Evolutionary conservation across 2,113 vertebrate species (phyloP), one percentile per base, ranked within the genome.

Genomic region (Aphyosemion australe): DNA sequence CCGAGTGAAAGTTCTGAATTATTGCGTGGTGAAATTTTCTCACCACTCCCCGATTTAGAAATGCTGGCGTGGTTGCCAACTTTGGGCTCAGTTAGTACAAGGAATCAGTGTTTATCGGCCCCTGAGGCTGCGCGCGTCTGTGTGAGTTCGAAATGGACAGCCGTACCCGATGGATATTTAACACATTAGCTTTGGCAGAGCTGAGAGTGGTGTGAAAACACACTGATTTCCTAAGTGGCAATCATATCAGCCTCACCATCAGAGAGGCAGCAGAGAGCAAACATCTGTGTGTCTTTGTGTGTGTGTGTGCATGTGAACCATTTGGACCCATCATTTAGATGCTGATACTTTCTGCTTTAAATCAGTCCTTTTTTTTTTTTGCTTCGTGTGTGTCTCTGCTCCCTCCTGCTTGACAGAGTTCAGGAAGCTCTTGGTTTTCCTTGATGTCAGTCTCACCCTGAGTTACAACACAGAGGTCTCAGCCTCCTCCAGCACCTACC

Each of bases 151-250:
- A 84, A 87, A 87, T 87, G 87, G 88, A 88, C 88, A 88, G 85
- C 85, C 80, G 82, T 84, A 87, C 87, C 84, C 80, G 76, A 83
- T 89, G 88, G 86, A 88, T 88, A 87, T 87, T 89, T 89, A 86
- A 87, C 90, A 89, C 87, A 88, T 89, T 91, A 89, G 88, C 83
- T 90, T 86, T 89, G 88, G 85, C 84, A 84, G 83, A 88, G 87
- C 79, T 65, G 84, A 87, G 85, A 84, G 86, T 87, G 77, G 89
- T 89, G 88, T 90, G 90, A 90, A 90, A 91, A 89, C 84, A 86
- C 88, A 88, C 85, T 89, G 87, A 88, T 91, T 91, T 90, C 87
- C 87, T 88, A 90, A 91, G 88, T 90, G 90, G 87, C 88, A 89
- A 90, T 90, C 88, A 87, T 88, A 89, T 91, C 87, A 85, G 86